Base-by-base conservation (phyloP, 2,888 invertebrate genomes). In the Megamerina dolium region DNA sequence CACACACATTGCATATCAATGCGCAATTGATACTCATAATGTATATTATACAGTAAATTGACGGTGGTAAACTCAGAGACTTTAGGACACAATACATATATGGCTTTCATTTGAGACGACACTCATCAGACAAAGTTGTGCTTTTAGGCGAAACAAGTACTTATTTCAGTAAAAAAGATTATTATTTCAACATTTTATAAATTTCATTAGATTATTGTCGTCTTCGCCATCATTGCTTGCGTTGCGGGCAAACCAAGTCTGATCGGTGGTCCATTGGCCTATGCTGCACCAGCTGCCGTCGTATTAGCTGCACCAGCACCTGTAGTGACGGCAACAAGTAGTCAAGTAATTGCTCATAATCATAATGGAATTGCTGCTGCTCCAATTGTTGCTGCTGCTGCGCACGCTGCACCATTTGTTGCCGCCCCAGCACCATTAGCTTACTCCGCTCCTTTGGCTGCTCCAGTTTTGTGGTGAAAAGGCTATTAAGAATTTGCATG, bases 361-460 rank as follows among this genome's bases (percentile, higher is more conserved):
- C 47, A 50, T 35, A 51, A 54, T 48, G 53, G 52, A 1, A 43
- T 51, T 29, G 47, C 45, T 17, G 41, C 52, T 17, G 49, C 54
- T 2, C 51, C 51, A 2, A 17, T 57, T 37, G 45, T 44, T 26
- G 52, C 48, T 21, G 37, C 48, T 41, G 39, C 40, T 16, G 42
- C 48, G 27, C 30, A 18, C 6, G 27, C 45, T 14, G 32, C 53
- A 17, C 51, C 53, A 1, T 29, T 49, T 0, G 38, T 37, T 27
- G 30, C 40, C 10, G 20, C 46, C 2, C 21, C 46, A n/a, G n/a
- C n/a, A 37, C 36, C 37, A 3, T 23, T 46, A 20, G 26, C 35
- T 16, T 51, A 43, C 18, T 39, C 43, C 12, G 43, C 51, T 2
- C 29, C 34, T 6, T 27, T 45, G 18, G 44, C 48, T 12, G 48